Evolutionary conservation across 1,140 invertebrate genomes (phyloP).

Genomic region (Oedothorax gibbosus): DNA sequence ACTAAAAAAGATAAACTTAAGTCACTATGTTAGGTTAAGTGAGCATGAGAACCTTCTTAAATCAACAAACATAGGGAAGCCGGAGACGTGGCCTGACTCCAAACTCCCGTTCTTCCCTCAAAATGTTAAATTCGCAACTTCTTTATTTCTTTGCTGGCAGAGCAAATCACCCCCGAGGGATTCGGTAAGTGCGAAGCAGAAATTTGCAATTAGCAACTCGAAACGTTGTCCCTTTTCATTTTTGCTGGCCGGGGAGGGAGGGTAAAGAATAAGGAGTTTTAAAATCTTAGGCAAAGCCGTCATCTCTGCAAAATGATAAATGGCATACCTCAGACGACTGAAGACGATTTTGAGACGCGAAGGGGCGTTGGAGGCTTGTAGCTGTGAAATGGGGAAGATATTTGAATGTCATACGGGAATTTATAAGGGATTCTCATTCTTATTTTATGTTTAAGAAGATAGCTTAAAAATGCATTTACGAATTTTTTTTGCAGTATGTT

Average conservation of each 20-base stretch:
- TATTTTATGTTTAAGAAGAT: too few species aligned
- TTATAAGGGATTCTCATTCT: not conserved
- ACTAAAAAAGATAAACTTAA: slow-evolving; percentile 51
- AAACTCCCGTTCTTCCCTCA: slow-evolving; percentile 23
- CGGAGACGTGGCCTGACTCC: slow-evolving; percentile 25
- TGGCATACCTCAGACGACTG: not conserved
- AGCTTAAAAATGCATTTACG: too few species aligned
- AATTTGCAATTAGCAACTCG: slow-evolving; percentile 61
- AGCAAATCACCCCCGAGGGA: slow-evolving; percentile 55
- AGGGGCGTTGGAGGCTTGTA: not conserved
- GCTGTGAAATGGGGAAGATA: not conserved
- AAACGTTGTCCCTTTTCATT: slow-evolving; percentile 56
- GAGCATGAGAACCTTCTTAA: slow-evolving; percentile 41
- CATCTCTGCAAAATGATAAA: slow-evolving; percentile 50
- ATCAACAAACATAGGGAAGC: slow-evolving; percentile 47
- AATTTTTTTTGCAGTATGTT: too few species aligned
- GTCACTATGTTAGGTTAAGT: slow-evolving; percentile 50
- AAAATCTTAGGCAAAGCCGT: slow-evolving; percentile 43
- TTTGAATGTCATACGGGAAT: not conserved
- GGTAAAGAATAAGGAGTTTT: slow-evolving; percentile 58
- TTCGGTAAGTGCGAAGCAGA: slow-evolving; percentile 59
- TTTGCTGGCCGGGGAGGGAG: slow-evolving; percentile 30
- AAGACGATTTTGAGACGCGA: slow-evolving; percentile 42
- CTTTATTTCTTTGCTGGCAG: slow-evolving; percentile 42
- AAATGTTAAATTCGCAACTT: slow-evolving; percentile 45